Conservation (phyloP, 2,113 vertebrate genomes). For the Gallinago undulata region DNA sequence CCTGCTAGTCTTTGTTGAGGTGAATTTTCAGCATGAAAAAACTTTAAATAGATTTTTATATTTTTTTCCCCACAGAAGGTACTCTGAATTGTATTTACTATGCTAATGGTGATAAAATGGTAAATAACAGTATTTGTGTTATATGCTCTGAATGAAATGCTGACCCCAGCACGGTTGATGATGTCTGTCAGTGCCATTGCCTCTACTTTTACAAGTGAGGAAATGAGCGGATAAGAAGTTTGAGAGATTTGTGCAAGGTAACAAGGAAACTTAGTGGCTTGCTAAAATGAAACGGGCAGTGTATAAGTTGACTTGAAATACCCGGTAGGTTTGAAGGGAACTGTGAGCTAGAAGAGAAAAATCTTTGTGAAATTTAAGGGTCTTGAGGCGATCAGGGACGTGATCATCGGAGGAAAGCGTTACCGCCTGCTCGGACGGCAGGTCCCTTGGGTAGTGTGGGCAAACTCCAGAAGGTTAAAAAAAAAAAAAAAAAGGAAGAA, state of each 20-base stretch:
- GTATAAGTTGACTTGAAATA: background rate
- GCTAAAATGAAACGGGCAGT: background rate
- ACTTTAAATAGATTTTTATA: background rate
- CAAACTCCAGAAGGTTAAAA: background rate
- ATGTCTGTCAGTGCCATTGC: background rate
- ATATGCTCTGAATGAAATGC: background rate
- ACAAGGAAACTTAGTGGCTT: background rate
- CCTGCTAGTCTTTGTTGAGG: background rate
- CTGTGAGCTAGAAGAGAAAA: background rate
- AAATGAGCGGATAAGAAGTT: background rate
- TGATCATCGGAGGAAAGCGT: background rate
- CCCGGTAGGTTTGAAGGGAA: background rate
- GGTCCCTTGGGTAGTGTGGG: background rate
- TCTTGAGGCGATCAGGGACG: background rate
- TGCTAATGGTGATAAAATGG: background rate
- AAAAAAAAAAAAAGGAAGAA: background rate
- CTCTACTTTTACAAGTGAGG: background rate
- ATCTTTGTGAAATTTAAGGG: background rate
- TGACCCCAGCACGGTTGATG: accelerated
- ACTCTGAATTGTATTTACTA: background rate
- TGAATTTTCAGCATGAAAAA: background rate
- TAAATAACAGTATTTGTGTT: background rate
- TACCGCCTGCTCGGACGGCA: background rate
- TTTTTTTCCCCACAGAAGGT: background rate
- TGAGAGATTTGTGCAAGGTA: background rate